These are phyloP conservation scores for Trichonephila clavata DNA, from an alignment of 1,140 invertebrate genomes.

Conservation along the genomic window DNA sequence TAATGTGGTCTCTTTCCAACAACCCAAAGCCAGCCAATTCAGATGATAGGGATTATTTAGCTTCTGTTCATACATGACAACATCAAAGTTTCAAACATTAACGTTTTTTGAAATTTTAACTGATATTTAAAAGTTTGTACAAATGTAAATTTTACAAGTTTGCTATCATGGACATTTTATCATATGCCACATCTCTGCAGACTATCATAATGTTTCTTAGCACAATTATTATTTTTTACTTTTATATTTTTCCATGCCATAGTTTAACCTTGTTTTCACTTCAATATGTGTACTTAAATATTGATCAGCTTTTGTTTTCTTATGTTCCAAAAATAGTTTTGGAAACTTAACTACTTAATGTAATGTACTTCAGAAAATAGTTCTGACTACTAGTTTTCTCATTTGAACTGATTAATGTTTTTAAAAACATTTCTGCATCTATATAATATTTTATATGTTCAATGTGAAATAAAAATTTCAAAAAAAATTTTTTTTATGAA, in stretches of 20 bases:
- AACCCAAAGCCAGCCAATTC: constrained; percentile 36
- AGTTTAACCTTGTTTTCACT: constrained; percentile 6
- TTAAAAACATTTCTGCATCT: constrained; percentile 29
- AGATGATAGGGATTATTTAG: constrained; percentile 63
- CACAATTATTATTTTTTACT: constrained; percentile 53
- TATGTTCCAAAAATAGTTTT: not conserved
- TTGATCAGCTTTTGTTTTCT: constrained; percentile 3
- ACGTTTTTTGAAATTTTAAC: constrained; percentile 50
- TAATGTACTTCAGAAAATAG: constrained; percentile 6
- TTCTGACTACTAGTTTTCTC: not conserved
- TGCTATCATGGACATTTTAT: constrained; percentile 40
- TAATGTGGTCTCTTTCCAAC: constrained; percentile 82
- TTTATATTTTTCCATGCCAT: constrained; percentile 57
- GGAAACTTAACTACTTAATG: constrained; percentile 4
- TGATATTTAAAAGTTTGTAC: constrained; percentile 64
- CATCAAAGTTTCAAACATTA: constrained; percentile 31
- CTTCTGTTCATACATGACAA: constrained; percentile 60
- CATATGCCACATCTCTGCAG: constrained; percentile 26
- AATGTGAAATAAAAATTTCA: too few species aligned
- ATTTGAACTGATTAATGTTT: not conserved
- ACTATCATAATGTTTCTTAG: constrained; percentile 56
- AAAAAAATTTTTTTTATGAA: too few species aligned
- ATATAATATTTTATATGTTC: not conserved
- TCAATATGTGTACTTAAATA: constrained; percentile 52
- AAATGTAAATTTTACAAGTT: constrained; percentile 72